Evolutionary conservation across 2,888 invertebrate genomes (phyloP), one percentile per base, ranked within the genome.

Genomic region (Formica aserva): DNA sequence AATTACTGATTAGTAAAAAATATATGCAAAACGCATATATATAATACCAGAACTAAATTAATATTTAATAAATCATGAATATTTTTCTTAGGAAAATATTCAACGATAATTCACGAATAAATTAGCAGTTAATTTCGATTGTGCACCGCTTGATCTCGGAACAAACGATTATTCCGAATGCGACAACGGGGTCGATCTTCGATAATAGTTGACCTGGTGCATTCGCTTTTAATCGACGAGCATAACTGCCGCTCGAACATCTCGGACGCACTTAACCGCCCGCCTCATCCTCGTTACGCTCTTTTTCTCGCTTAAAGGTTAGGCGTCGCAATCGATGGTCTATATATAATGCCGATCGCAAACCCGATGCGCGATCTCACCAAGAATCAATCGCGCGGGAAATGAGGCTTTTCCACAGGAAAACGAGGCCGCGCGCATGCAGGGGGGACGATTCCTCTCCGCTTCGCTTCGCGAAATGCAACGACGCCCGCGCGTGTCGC

Each of bases 281-380:
- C 41, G 11, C n/a, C 69, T 35, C 82, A 32, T 71, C 74, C 55
- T 60, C 81, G 55, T 83, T 67, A 55, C 67, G 66, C 75, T 71
- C 78, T 38, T 77, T 71, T 74, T 78, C 85, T 71, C 78, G 18
- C 81, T 69, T 83, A 89, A 89, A 87, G 88, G 88, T 85, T 88
- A 85, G 85, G 87, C 83, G 74, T 69, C 57, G 82, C 62, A 82
- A 88, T 88, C 88, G 88, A 88, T 88, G 84, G 78, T 87, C 75
- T 66, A 83, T 82, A 86, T 87, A 82, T 69, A 81, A 66, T 69
- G 29, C 57, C 62, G 65, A 60, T 81, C 67, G 65, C 62, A 67
- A 69, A 71, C 66, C 63, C 82, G 41, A 3, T 8, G 52, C 38
- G 66, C 66, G 66, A 69, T 78, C 83, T 66, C 67, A n/a, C 72